Evolutionary conservation across 2,888 invertebrate species (phyloP), one percentile per base, ranked within the genome.

Genomic region (Linyphia triangularis): DNA sequence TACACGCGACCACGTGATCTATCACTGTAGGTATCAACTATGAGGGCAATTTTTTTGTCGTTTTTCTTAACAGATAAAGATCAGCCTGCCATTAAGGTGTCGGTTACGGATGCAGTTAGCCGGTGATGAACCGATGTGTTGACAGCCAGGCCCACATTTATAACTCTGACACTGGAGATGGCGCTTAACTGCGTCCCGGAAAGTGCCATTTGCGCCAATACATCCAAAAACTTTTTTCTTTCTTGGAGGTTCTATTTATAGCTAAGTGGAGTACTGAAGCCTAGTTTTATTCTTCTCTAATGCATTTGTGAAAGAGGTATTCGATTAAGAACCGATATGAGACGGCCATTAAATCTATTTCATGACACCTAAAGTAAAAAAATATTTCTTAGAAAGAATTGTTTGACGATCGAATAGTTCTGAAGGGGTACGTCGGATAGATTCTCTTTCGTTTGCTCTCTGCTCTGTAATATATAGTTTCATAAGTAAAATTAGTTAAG

Each of bases 31-130:
- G 19, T 65, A 77, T 77, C 61, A 24, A 43, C 9, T 67, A 24
- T 26, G 19, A 40, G 51, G 40, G 1, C 22, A 10, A 30, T 79
- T 65, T 79, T 72, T 72, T 13, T 40, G 43, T 26, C 51, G 19
- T 30, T 61, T 19, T 43, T 79, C 51, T 51, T 51, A 10, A 28
- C 51, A 67, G 78, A 79, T 79, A 79, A 67, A 79, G 65, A 67
- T 81, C 70, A 37, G 13, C 37, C 40, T 70, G 59, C 81, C 69
- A 81, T 81, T 81, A 81, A 70, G 40, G 81, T 81, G 81, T 81
- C 81, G 81, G 81, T 81, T 70, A 70, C 81, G 70, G 81, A 81
- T 81, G 69, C 81, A 81, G 69, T 81, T 81, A 75, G 30, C 19
- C 30, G n/a, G 43, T 75, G 73, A 75, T 70, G 69, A 26, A 77